Percentiles rank a stretch among this genome's conserved stretches.
Evolutionary conservation across 23 tunicate species (phyloP).

Genomic region (Trididemnum miniatum): DNA sequence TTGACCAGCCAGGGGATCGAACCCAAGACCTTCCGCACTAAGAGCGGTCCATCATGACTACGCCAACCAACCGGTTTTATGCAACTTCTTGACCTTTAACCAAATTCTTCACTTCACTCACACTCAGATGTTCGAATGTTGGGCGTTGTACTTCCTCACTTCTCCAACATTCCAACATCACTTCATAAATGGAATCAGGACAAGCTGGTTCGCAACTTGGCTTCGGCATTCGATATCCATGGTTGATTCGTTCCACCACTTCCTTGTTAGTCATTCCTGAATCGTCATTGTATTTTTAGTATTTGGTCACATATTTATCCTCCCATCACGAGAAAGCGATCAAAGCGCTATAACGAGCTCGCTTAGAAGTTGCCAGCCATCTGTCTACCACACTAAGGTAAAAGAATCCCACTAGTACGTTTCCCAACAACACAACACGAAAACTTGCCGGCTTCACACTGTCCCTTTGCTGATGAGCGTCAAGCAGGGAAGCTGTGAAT

Average conservation of each 20-base stretch:
- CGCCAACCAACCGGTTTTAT: too few species aligned
- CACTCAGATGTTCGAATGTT: conserved; percentile 66
- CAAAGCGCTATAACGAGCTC: too few species aligned
- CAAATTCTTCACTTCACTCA: too few species aligned
- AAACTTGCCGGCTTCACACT: not conserved
- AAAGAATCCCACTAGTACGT: not conserved
- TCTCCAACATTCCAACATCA: conserved; percentile 73
- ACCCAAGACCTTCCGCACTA: too few species aligned
- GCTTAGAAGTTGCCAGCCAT: too few species aligned
- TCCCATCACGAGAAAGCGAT: too few species aligned
- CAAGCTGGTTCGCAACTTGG: conserved; percentile 41
- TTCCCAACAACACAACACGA: not conserved
- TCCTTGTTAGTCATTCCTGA: conserved; percentile 66
- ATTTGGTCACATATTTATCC: too few species aligned
- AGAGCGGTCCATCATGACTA: too few species aligned
- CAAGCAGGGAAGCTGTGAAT: conserved; percentile 8
- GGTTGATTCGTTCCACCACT: conserved; percentile 53
- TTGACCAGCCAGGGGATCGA: too few species aligned
- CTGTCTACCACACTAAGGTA: too few species aligned
- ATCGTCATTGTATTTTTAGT: too few species aligned
- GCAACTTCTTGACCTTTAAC: too few species aligned
- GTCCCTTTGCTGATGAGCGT: not conserved
- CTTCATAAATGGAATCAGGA: conserved; percentile 64
- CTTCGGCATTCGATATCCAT: conserved; percentile 76
- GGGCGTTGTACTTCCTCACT: conserved; percentile 40